These are phyloP conservation scores for Glaucidium brasilianum DNA, from an alignment of 2,113 vertebrate genomes.

Conservation along the genomic window DNA sequence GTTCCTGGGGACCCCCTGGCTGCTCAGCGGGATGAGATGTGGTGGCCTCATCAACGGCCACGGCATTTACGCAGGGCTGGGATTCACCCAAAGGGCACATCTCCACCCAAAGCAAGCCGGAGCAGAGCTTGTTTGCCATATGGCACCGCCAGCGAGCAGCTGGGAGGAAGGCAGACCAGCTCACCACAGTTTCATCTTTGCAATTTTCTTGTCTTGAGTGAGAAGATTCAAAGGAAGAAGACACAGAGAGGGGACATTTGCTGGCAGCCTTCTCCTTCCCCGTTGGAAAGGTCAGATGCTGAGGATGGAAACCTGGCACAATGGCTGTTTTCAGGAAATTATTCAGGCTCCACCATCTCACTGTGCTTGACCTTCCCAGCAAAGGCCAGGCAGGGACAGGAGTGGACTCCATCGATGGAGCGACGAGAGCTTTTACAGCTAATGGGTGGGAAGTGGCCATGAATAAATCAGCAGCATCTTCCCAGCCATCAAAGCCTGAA, in stretches of 20 bases:
- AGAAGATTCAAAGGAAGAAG: neutral
- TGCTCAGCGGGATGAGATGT: neutral
- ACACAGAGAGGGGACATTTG: neutral
- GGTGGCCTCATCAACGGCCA: neutral
- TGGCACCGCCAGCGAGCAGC: neutral
- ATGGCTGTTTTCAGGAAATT: neutral
- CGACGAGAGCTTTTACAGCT: neutral
- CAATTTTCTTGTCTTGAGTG: neutral
- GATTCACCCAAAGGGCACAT: neutral
- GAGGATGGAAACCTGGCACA: neutral
- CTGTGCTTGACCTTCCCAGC: neutral
- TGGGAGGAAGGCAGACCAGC: neutral
- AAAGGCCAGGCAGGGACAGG: neutral
- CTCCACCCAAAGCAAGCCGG: neutral
- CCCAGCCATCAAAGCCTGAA: neutral
- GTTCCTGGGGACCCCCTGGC: no score
- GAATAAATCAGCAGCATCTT: conserved; percentile 53
- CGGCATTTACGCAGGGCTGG: neutral
- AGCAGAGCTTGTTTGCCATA: neutral
- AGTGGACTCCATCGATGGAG: neutral
- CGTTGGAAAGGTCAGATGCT: neutral
- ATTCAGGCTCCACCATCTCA: neutral
- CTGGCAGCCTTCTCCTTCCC: neutral
- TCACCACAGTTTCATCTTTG: neutral
- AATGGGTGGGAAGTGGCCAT: conserved; percentile 55